Conservation (phyloP, 2,888 invertebrate species). For the Hymenopus coronatus region DNA sequence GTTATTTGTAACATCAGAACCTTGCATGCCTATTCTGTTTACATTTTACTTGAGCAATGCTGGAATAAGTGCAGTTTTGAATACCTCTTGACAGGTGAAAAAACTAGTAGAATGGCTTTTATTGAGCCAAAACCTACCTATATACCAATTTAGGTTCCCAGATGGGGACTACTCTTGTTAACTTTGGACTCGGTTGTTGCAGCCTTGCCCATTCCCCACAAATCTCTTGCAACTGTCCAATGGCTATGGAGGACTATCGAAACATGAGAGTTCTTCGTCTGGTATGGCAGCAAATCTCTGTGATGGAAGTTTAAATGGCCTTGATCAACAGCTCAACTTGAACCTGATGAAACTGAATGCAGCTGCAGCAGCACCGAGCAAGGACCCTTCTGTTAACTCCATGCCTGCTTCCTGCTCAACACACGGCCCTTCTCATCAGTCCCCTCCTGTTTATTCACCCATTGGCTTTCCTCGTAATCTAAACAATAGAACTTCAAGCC, state of each 20-base stretch:
- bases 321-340: constrained; percentile 42
- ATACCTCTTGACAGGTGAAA: too few relatives aligned
- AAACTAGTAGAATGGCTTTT: too few relatives aligned
- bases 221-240: constrained; percentile 22
- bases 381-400: constrained; percentile 22
- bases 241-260: constrained; percentile 7
- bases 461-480: constrained; percentile 43
- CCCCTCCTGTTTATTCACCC: constrained; percentile 40
- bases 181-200: neutral
- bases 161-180: too few relatives aligned
- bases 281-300: constrained; percentile 7
- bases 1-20: too few relatives aligned
- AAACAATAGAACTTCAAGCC: constrained; percentile 33
- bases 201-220: constrained; percentile 19
- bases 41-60: too few relatives aligned
- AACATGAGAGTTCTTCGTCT: constrained; percentile 2
- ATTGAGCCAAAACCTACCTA: too few relatives aligned
- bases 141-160: too few relatives aligned
- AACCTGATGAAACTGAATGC: constrained; percentile 40
- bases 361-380: constrained; percentile 33
- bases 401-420: neutral
- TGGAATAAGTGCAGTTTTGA: too few relatives aligned
- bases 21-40: too few relatives aligned
- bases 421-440: constrained; percentile 6
- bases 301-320: constrained; percentile 32